Evolutionary conservation across 2,113 vertebrate species (phyloP).

Genomic region (Lates calcarifer): DNA sequence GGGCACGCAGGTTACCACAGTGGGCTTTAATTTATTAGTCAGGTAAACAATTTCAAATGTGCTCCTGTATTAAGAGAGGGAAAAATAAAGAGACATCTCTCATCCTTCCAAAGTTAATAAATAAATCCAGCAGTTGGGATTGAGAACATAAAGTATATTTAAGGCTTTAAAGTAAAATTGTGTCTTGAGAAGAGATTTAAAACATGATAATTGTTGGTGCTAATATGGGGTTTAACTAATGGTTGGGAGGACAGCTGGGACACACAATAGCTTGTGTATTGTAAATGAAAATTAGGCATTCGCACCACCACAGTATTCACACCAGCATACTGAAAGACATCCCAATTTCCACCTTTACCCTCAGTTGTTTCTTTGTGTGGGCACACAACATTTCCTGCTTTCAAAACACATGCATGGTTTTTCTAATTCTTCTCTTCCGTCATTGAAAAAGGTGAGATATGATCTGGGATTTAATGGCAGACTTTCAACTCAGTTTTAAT

Average conservation of each 20-base stretch:
- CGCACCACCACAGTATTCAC: not conserved
- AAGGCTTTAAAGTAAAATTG: not conserved
- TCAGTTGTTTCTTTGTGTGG: not conserved
- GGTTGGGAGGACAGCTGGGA: not conserved
- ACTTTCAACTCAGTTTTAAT: slow-evolving; percentile 40
- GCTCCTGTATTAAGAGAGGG: not conserved
- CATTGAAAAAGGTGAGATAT: slow-evolving; percentile 28
- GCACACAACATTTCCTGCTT: slow-evolving; percentile 10
- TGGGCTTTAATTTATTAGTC: not conserved
- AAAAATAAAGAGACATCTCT: not conserved
- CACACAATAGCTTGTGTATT: not conserved
- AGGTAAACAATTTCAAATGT: slow-evolving; percentile 6
- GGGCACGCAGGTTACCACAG: not conserved
- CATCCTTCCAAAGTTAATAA: not conserved
- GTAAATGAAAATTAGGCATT: not conserved
- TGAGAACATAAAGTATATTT: not conserved
- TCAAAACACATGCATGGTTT: slow-evolving; percentile 31
- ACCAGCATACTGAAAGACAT: not conserved
- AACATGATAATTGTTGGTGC: not conserved
- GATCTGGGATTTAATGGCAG: slow-evolving; percentile 16
- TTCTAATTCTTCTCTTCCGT: slow-evolving; percentile 16
- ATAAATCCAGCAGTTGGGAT: not conserved
- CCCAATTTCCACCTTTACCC: not conserved
- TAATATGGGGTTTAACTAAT: not conserved
- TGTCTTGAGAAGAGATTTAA: slow-evolving; percentile 5